Evolutionary conservation across 2,797 vertebrate genomes (phyloP).

Genomic region (Pseudomugil tenellus): DNA sequence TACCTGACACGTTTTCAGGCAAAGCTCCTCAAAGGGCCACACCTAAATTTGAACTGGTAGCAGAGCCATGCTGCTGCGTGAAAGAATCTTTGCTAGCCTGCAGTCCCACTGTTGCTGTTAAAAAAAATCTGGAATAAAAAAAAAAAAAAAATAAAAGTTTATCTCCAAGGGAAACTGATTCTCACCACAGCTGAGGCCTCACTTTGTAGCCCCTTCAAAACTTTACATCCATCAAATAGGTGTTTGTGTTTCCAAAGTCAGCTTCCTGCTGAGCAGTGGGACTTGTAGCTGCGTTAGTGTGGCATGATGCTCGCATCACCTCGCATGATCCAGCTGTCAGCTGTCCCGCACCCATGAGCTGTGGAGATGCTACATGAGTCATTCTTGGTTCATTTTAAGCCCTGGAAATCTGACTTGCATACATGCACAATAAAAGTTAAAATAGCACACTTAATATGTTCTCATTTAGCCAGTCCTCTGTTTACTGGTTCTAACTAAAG

Average conservation of each 20-base stretch:
- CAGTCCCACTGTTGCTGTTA: conserved; percentile 9
- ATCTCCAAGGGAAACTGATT: conserved; percentile 2
- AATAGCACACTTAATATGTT: background rate
- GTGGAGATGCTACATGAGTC: conserved; percentile 6
- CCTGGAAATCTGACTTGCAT: conserved; percentile 15
- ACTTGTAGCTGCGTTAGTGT: conserved; percentile 25
- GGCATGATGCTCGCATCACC: conserved; percentile 37
- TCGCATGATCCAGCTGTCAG: conserved; percentile 44
- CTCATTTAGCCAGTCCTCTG: background rate
- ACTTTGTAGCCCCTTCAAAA: conserved; percentile 29
- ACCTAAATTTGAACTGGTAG: conserved; percentile 9
- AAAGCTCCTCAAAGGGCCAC: conserved; percentile 57
- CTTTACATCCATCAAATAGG: conserved; percentile 26
- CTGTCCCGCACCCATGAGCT: conserved; percentile 32
- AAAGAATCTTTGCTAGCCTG: conserved; percentile 4
- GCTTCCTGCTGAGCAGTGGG: conserved; percentile 17
- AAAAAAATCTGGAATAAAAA: background rate
- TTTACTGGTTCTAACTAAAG: background rate
- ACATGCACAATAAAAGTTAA: background rate
- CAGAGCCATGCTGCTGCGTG: background rate
- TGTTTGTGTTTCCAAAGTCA: conserved; percentile 25
- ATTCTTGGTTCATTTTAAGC: conserved; percentile 9
- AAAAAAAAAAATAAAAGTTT: background rate
- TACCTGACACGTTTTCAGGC: conserved; percentile 70
- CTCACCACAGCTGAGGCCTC: conserved; percentile 6